Conservation (phyloP, 1,140 invertebrate species). For the Chymomyza costata region DNA sequence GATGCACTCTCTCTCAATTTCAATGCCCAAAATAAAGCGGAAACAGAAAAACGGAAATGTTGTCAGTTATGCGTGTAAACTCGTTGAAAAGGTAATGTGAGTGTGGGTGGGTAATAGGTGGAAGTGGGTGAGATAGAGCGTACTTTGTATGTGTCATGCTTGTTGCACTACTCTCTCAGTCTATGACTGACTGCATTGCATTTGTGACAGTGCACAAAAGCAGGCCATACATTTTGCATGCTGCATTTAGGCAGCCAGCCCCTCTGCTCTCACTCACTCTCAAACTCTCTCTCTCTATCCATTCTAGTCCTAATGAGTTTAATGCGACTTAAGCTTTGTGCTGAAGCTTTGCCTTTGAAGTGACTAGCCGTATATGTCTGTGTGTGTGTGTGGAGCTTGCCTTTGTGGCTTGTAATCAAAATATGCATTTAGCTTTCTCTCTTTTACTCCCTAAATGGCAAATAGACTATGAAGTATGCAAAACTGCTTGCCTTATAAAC, state of each 20-base stretch:
- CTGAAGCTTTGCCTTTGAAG: conserved; percentile 20
- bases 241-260: conserved; percentile 12
- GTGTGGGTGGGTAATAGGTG: too few relatives aligned
- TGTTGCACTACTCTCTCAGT: too few relatives aligned
- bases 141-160: too few relatives aligned
- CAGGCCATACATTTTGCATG: conserved; percentile 5
- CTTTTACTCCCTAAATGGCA: not conserved
- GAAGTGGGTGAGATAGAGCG: too few relatives aligned
- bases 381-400: conserved; percentile 10
- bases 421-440: conserved; percentile 50
- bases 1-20: conserved; percentile 11
- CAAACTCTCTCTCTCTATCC: too few relatives aligned
- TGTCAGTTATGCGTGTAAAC: conserved; percentile 47
- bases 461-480: conserved; percentile 26
- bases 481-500: conserved; percentile 57
- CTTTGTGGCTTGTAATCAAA: conserved; percentile 40
- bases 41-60: conserved; percentile 47
- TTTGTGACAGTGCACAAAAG: conserved; percentile 14
- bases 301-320: conserved; percentile 8
- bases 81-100: too few relatives aligned
- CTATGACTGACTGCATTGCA: conserved; percentile 26
- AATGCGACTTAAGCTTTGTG: conserved; percentile 42
- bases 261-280: too few relatives aligned
- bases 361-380: conserved; percentile 20
- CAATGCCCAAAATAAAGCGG: conserved; percentile 33